phyloP scores from a whole-genome alignment of 2,113 vertebrate species.

The Oxyura jamaicensis region DNA sequence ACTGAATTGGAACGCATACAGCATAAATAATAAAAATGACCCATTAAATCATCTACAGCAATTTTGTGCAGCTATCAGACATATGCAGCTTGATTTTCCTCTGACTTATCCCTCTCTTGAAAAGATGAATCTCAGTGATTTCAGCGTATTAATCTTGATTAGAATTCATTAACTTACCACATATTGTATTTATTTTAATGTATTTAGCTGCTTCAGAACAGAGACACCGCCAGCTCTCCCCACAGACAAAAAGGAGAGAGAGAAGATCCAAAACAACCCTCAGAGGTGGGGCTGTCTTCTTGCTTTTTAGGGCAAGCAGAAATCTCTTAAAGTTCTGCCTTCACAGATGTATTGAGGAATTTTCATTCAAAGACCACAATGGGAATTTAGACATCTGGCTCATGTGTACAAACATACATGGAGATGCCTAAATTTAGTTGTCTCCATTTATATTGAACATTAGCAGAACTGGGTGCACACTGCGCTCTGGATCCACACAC shows the following conservation, averaged over 20 bases:
- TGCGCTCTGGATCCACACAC: neutral
- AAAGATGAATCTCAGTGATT: conserved; percentile 19
- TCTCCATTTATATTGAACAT: neutral
- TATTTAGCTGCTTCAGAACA: conserved; percentile 3
- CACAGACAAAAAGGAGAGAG: neutral
- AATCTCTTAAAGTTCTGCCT: neutral
- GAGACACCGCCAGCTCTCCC: neutral
- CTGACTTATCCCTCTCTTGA: conserved; percentile 25
- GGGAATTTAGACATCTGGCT: neutral
- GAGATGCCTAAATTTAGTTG: neutral
- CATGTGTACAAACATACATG: neutral
- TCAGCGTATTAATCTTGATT: conserved; percentile 33
- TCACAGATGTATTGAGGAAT: neutral
- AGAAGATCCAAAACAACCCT: neutral
- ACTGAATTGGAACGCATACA: neutral
- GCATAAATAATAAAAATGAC: conserved; percentile 32
- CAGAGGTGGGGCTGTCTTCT: neutral
- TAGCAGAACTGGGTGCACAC: neutral
- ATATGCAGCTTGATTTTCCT: conserved; percentile 42
- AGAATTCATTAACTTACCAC: conserved; percentile 17
- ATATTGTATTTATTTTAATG: neutral
- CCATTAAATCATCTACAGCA: conserved; percentile 27
- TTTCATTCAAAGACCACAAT: neutral
- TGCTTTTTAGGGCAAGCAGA: neutral
- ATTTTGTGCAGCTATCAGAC: conserved; percentile 10